phyloP scores from a whole-genome alignment of 64 coral and sea anemone species.

The Actinia tenebrosa region DNA sequence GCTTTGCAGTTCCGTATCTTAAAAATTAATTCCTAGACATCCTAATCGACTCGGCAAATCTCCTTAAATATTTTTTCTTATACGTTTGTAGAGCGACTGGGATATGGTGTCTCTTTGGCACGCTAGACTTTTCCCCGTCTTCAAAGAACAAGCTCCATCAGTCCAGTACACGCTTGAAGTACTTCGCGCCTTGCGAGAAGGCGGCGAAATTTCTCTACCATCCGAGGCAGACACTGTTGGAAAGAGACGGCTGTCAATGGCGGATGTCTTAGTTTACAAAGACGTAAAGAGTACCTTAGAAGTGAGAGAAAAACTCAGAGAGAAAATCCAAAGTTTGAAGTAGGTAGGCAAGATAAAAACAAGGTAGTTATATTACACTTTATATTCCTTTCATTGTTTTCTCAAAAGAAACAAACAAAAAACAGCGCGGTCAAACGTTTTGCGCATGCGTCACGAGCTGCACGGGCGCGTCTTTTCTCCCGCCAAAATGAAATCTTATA shows the following conservation, averaged over 20 bases:
- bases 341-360: background rate
- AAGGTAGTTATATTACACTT: background rate
- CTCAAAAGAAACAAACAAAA: no score
- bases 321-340: conserved; percentile 48
- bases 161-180: conserved; percentile 64
- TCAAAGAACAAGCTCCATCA: conserved; percentile 49
- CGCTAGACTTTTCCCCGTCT: conserved; percentile 75
- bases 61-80: background rate
- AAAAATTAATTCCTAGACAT: no score
- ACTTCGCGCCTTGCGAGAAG: conserved; percentile 44
- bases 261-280: conserved; percentile 74
- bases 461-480: no score
- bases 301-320: conserved; percentile 78
- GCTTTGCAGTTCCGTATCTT: no score
- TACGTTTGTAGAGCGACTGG: conserved; percentile 35
- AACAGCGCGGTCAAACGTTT: no score
- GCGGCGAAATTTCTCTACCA: background rate
- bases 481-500: no score
- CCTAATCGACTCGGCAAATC: no score
- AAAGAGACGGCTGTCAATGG: conserved; percentile 65
- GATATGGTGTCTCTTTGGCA: conserved; percentile 81
- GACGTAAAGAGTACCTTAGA: conserved; percentile 76
- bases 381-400: no score
- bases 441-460: no score
- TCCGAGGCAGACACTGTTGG: background rate